Conservation (phyloP, 2,797 vertebrate genomes). For the Mallotus villosus region DNA sequence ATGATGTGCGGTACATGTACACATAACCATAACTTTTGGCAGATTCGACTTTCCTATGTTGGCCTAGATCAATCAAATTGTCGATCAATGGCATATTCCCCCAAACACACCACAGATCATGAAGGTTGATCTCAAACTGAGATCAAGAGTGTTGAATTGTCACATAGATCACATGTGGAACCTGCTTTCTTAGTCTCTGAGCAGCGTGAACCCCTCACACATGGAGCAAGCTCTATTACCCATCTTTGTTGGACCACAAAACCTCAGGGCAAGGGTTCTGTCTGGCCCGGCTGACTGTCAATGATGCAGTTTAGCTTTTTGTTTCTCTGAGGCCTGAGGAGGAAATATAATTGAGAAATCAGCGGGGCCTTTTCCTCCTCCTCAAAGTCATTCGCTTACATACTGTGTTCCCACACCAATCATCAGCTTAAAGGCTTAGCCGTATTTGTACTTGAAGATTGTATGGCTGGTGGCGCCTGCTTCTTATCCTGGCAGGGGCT, state of each 20-base stretch:
- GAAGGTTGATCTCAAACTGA: constrained; percentile 39
- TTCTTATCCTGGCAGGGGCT: constrained; percentile 69
- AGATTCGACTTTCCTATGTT: not conserved
- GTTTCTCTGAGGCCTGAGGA: constrained; percentile 65
- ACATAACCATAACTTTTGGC: too few relatives aligned
- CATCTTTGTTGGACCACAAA: constrained; percentile 60
- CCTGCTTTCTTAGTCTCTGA: constrained; percentile 50
- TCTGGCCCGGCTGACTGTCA: constrained; percentile 69
- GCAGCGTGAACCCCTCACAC: constrained; percentile 45
- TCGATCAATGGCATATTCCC: constrained; percentile 24
- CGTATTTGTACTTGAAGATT: constrained; percentile 82
- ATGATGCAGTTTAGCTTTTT: constrained; percentile 65
- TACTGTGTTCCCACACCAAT: constrained; percentile 79
- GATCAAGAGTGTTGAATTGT: constrained; percentile 29
- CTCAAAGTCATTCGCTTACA: constrained; percentile 81
- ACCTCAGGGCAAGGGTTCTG: constrained; percentile 56
- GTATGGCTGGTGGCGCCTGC: constrained; percentile 69
- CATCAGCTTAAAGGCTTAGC: constrained; percentile 81
- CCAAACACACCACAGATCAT: constrained; percentile 32
- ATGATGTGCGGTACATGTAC: not conserved
- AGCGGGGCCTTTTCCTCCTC: constrained; percentile 70
- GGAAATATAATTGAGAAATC: constrained; percentile 81
- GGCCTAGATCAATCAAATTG: not conserved
- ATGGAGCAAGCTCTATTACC: constrained; percentile 50
- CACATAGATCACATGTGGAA: constrained; percentile 45